These are phyloP conservation scores for Caenorhabditis sp. DNA, from an alignment of 2,888 invertebrate genomes.

Conservation along the genomic window DNA sequence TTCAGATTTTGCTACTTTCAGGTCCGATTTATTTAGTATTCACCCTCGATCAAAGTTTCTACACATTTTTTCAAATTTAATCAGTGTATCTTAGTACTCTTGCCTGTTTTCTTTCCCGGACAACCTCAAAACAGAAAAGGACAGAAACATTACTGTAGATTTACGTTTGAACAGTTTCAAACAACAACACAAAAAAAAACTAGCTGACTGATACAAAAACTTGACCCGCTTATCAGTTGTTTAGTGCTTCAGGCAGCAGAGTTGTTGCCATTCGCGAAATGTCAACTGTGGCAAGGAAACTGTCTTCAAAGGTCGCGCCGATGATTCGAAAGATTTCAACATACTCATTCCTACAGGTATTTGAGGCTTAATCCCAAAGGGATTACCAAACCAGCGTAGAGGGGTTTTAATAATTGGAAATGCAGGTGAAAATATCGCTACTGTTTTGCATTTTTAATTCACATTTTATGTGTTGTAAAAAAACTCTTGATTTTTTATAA, in stretches of 20 bases:
- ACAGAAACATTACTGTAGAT: not conserved
- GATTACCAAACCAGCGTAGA: no score
- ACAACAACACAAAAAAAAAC: not conserved
- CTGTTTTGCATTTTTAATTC: no score
- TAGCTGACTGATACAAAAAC: not conserved
- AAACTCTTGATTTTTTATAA: no score
- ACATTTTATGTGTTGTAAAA: no score
- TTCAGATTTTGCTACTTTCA: no score
- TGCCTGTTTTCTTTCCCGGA: not conserved
- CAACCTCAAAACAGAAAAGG: not conserved
- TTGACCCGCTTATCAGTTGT: not conserved
- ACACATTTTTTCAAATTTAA: not conserved
- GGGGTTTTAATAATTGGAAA: no score
- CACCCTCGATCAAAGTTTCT: not conserved
- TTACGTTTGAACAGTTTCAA: no score
- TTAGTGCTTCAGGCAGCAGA: not conserved
- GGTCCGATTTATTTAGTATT: not conserved
- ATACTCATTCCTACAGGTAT: not conserved
- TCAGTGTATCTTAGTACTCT: not conserved
- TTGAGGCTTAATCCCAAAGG: no score
- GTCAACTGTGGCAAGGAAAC: not conserved
- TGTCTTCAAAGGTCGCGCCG: not conserved
- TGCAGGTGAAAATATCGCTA: no score
- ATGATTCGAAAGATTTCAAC: not conserved
- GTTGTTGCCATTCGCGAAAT: not conserved